phyloP scores from a whole-genome alignment of 2,888 invertebrate species.

The Flabesymbios commensalis region DNA sequence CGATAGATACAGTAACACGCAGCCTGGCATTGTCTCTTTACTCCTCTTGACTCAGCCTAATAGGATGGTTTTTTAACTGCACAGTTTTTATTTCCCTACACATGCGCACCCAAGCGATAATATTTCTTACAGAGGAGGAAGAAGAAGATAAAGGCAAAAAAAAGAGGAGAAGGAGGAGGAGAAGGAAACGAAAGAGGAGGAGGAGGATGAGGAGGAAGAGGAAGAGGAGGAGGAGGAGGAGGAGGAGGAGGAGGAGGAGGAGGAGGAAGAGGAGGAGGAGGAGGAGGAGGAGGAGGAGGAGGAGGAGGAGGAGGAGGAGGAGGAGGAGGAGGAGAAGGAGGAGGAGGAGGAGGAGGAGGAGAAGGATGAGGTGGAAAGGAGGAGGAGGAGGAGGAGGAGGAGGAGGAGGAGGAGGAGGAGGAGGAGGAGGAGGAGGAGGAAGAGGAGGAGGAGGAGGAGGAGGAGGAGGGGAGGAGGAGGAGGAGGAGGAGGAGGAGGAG shows the following conservation, averaged over 20 bases:
- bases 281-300: conserved; percentile 30
- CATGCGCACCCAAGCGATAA: too few species aligned
- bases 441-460: neutral
- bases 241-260: conserved; percentile 5
- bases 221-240: neutral
- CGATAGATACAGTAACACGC: too few species aligned
- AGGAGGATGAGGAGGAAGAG: too few species aligned
- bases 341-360: too few species aligned
- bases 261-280: conserved; percentile 9
- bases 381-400: neutral
- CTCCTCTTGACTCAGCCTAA: too few species aligned
- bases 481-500: neutral
- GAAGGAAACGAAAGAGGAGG: too few species aligned
- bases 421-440: neutral
- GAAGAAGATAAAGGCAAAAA: neutral
- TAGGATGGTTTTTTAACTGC: too few species aligned
- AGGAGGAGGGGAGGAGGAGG: neutral
- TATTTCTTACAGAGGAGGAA: too few species aligned
- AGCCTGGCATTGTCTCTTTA: too few species aligned
- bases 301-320: neutral
- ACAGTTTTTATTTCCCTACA: too few species aligned
- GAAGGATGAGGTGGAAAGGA: neutral
- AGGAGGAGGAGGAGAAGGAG: neutral
- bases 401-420: neutral
- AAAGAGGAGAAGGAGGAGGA: neutral